Evolutionary conservation across 2,888 invertebrate species (phyloP), one percentile per base, ranked within the genome.

Genomic region (Subacronicta megacephala): DNA sequence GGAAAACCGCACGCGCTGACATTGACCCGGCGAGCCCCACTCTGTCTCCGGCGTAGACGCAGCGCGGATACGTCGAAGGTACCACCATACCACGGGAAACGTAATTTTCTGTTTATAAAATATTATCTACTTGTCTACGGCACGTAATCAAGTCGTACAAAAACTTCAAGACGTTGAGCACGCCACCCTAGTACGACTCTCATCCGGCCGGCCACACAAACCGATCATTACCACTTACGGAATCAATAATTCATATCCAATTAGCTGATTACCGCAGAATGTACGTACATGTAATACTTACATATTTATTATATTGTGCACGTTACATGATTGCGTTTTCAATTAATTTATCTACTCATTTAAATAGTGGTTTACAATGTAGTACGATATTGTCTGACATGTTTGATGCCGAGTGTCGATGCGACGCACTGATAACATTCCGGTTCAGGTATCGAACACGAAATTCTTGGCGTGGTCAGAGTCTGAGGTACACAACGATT

Each of bases 361-460:
- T 89, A 86, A 90, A 89, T 87, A 86, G 86, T 82, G 85, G 88
- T 87, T 85, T 84, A 87, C 87, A 87, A 85, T 86, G 84, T 86
- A 83, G 83, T 84, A 82, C 79, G 84, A 82, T 86, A 86, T 80
- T 77, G 81, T 72, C 86, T 77, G 88, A 85, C 89, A 84, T 87
- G 86, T 87, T 85, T 79, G 90, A 88, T 84, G 84, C 76, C 77
- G 84, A 85, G 85, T 81, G 75, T 78, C 82, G 93, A 93, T 93
- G 88, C 87, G 81, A 87, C 87, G 87, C 84, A 82, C 88, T 80
- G 93, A 93, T 93, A 92, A 91, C 92, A 93, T 93, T 91, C 93
- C 93, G 81, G 85, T 85, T 84, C 87, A 84, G 89, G 88, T 85
- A 88, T 87, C 86, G 89, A 89, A 88, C 90, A 88, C 85, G 87